Conservation (phyloP, 2,113 vertebrate species). For the Solenodon paradoxus region DNA sequence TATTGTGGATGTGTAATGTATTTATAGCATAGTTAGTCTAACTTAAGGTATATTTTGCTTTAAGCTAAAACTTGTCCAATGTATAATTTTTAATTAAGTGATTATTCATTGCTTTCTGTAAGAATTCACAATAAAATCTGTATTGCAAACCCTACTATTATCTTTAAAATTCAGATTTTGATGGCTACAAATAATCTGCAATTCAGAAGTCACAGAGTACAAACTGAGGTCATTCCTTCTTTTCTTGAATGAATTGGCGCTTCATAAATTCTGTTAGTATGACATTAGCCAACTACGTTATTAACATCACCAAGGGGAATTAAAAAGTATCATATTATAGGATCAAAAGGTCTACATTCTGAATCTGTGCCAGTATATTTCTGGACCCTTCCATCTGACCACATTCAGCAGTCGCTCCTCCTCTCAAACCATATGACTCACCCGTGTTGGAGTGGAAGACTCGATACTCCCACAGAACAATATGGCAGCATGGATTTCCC, state of each 20-base stretch:
- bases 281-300: conserved; percentile 18
- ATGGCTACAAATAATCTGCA: no score
- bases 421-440: neutral
- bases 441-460: neutral
- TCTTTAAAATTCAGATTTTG: conserved; percentile 16
- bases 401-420: neutral
- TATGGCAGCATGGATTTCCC: neutral
- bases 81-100: neutral
- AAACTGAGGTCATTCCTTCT: neutral
- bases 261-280: conserved; percentile 16
- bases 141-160: neutral
- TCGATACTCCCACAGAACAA: neutral
- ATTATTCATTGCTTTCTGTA: neutral
- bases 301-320: conserved; percentile 48
- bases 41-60: neutral
- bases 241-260: neutral
- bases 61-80: neutral
- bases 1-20: neutral
- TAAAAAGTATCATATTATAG: conserved; percentile 43
- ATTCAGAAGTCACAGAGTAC: neutral
- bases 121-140: neutral
- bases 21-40: neutral
- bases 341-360: conserved; percentile 51
- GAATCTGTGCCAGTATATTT: conserved; percentile 22
- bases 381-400: neutral